Percentiles rank a stretch among this genome's conserved stretches.
Conservation (phyloP, 2,888 invertebrate species). For the Tenthredo scrophulariae region DNA sequence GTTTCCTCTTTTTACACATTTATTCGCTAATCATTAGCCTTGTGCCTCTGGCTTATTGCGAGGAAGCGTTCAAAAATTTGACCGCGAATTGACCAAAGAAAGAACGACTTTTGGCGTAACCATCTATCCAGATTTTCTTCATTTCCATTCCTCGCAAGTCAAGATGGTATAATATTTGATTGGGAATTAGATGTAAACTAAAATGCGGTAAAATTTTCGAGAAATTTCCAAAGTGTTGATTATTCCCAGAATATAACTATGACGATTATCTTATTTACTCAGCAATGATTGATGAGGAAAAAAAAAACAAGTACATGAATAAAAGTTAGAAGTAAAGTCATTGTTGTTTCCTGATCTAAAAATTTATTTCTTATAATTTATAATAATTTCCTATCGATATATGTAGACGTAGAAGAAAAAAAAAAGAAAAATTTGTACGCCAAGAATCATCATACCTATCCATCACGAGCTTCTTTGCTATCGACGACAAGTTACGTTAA, state of each 20-base stretch:
- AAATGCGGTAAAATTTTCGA: background rate
- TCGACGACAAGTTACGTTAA: background rate
- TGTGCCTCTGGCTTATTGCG: background rate
- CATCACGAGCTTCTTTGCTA: background rate
- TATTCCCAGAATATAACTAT: background rate
- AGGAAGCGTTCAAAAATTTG: background rate
- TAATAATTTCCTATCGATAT: background rate
- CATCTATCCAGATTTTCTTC: background rate
- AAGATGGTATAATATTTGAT: background rate
- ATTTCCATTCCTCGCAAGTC: background rate
- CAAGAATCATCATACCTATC: conserved; percentile 1
- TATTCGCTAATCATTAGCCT: background rate
- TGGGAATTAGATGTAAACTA: background rate
- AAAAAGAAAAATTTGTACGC: background rate
- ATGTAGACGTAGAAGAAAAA: background rate
- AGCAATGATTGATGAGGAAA: background rate
- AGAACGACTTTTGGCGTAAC: background rate
- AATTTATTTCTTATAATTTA: background rate
- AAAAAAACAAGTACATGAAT: background rate
- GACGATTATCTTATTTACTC: background rate
- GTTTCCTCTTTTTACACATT: background rate
- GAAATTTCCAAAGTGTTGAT: background rate
- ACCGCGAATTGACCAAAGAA: background rate
- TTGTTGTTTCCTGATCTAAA: background rate
- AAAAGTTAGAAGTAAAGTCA: background rate